Evolutionary conservation across 2,888 invertebrate species (phyloP), one percentile per base, ranked within the genome.

Genomic region (Ormyrus pomaceus): DNA sequence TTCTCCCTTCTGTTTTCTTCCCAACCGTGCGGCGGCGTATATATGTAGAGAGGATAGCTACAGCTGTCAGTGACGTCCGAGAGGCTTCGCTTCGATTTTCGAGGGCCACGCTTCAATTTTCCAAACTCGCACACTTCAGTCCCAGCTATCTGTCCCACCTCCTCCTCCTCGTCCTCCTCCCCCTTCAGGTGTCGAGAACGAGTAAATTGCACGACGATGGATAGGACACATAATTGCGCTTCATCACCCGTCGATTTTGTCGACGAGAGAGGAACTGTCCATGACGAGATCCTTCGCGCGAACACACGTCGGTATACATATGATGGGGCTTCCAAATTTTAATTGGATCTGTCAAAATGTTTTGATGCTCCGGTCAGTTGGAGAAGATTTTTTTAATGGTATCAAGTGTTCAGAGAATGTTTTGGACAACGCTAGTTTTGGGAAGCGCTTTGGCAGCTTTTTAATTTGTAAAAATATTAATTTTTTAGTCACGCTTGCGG

Each of bases 41-140:
- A 62, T 45, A 34, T 46, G 11, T 34, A 50, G 53, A 19, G n/a
- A 34, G 34, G 34, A 34, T 34, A 34, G 34, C 34, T 34, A 13
- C 62, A 19, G 50, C 53, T 77, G 80, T 73, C 69, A 66, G 10
- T 59, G 48, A 55, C 56, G 61, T 65, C 75, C 51, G 19, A 9
- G 19, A 34, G 34, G 34, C 13, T 10, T 19, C n/a, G n/a, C 50
- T 45, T 50, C 48, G 55, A 13, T 70, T 71, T 80, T 79, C 66
- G 77, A 73, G 74, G 45, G 71, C 55, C 51, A 58, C 58, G 77
- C 75, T 78, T 74, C 69, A 73, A 78, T 78, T 72, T 75, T 64
- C 61, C 74, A 75, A 71, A 61, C 65, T 77, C 64, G 71, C 72
- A 34, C 34, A 4, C 34, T 34, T 4, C 34, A 34, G 34, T 34